These are phyloP conservation scores for Ditula angustiorana DNA, from an alignment of 2,888 invertebrate genomes.

Conservation along the genomic window DNA sequence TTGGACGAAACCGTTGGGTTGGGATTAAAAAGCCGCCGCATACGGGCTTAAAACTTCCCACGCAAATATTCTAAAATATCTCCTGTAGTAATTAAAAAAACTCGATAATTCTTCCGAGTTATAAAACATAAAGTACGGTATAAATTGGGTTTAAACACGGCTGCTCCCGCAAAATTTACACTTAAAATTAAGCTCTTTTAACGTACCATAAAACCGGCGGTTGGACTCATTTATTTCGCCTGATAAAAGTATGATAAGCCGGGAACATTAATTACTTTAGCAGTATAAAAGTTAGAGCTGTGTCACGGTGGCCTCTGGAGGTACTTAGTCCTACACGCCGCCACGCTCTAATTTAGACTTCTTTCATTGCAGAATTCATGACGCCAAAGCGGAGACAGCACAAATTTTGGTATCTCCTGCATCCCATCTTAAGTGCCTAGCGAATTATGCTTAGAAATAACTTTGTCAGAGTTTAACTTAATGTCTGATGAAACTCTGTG, in stretches of 20 bases:
- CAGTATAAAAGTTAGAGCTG: conserved; percentile 30
- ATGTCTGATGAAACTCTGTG: too few relatives aligned
- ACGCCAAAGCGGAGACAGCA: neutral
- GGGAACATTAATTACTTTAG: conserved; percentile 36
- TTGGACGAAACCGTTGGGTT: conserved; percentile 24
- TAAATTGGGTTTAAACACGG: conserved; percentile 35
- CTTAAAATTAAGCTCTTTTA: conserved; percentile 40
- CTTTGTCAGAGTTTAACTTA: too few relatives aligned
- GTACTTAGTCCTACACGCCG: conserved; percentile 21
- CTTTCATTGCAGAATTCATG: conserved; percentile 18
- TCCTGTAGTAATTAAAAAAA: conserved; percentile 16
- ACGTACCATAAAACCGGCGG: conserved; percentile 36
- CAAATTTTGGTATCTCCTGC: neutral
- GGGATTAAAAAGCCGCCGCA: conserved; percentile 23
- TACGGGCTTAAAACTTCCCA: conserved; percentile 2
- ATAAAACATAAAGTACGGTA: conserved; percentile 31
- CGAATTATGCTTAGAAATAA: neutral
- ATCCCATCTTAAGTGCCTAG: neutral
- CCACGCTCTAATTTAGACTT: conserved; percentile 20
- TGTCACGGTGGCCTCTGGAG: conserved; percentile 4
- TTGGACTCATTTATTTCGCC: conserved; percentile 35
- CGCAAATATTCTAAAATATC: conserved; percentile 7
- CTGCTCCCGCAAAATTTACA: conserved; percentile 34
- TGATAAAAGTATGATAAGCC: conserved; percentile 41
- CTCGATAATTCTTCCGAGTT: conserved; percentile 21